Base-by-base conservation (phyloP, 2,113 vertebrate species). In the Strix aluco region DNA sequence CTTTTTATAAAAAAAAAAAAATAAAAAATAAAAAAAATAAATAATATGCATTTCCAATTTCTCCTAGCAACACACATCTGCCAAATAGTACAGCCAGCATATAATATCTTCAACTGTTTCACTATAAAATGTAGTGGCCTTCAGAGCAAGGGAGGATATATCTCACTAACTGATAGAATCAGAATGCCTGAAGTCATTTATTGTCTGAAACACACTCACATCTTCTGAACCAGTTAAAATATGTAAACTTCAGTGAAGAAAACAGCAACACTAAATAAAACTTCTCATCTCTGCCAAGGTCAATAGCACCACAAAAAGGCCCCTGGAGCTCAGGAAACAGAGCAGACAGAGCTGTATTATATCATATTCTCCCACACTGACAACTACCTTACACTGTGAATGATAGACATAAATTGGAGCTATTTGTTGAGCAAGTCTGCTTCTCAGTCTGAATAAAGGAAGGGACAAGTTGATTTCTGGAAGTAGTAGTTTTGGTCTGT, bases 251-350 rank as follows among this genome's bases (percentile, higher is more conserved):
- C 87, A 92, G 72, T 34, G 90, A 82, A 88, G 94, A 77, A 89
- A 95, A 66, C 75, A 93, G 82, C 58, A 88, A 65, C 86, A 74
- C 88, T 96, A 97, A 97, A 97, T 95, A 90, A 95, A 97, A 94
- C 34, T 89, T 86, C 81, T 94, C 81, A 63, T 40, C 51, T 88
- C 70, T 94, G 83, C 73, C 93, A 96, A 95, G 92, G 92, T 96
- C 95, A 95, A 92, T 38, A 90, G 59, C 70, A 63, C 11, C 86
- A 86, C 51, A 63, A 70, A 94, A 92, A 82, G 80, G 36, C 47
- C 61, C 70, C 91, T 51, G 82, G 85, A 87, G 79, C 78, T 85
- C 62, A 46, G 52, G 83, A 92, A 94, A 34, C 47, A 61, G 88
- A 93, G 73, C 73, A 96, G 47, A 32, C 63, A 85, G 78, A 92